Conservation (phyloP, 2,797 vertebrate species). For the Sciurus carolinensis region DNA sequence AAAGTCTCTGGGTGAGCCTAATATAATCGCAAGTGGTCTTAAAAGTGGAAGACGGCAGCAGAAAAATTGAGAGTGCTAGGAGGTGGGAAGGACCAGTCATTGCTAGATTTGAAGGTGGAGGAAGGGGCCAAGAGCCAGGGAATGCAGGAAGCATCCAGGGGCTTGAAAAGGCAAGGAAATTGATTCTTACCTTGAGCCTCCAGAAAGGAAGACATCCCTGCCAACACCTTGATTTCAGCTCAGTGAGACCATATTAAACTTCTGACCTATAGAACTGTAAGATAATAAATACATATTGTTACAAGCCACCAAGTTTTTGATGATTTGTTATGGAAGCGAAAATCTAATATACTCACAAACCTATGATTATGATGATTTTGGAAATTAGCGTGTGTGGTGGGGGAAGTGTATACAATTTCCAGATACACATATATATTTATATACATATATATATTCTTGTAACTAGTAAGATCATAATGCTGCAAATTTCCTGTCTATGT, state of each 20-base stretch:
- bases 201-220: background rate
- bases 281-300: background rate
- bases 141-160: background rate
- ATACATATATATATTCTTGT: background rate
- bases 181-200: background rate
- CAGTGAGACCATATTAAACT: background rate
- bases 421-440: background rate
- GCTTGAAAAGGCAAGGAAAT: background rate
- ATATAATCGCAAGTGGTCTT: background rate
- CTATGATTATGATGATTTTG: background rate
- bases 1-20: background rate
- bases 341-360: background rate
- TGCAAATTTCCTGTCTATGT: background rate
- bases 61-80: background rate
- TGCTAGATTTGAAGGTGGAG: background rate
- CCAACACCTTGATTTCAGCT: background rate
- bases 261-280: background rate
- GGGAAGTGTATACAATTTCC: background rate
- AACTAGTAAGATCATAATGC: background rate
- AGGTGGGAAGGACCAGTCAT: background rate
- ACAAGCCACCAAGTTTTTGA: background rate
- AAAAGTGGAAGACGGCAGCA: background rate
- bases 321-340: background rate
- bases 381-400: too few relatives aligned
- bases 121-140: background rate